These are phyloP conservation scores for Zoanthus sansibaricus DNA, from an alignment of 92 coral and sea anemone species.

Conservation along the genomic window DNA sequence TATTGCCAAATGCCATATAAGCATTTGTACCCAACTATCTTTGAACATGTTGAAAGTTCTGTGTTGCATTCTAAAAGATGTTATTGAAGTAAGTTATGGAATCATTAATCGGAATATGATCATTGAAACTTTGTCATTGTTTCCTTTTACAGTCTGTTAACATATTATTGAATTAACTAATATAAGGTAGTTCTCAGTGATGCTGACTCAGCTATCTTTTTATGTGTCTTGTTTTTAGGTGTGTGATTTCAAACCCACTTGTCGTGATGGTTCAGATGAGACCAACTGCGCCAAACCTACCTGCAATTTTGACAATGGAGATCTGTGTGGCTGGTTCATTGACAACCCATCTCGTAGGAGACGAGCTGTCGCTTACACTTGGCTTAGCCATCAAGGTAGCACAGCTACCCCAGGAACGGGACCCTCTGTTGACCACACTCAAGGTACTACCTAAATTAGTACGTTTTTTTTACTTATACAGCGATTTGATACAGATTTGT, in stretches of 20 bases:
- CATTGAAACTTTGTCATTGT: too few species aligned
- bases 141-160: too few species aligned
- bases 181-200: neutral
- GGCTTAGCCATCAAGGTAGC: constrained; percentile 88
- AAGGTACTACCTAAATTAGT: constrained; percentile 61
- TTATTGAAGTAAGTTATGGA: too few species aligned
- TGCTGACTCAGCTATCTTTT: neutral
- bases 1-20: too few species aligned
- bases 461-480: too few species aligned
- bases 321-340: constrained; percentile 92
- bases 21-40: too few species aligned
- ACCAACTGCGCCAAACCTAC: constrained; percentile 73
- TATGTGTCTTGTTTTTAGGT: constrained; percentile 55
- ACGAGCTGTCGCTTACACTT: constrained; percentile 83
- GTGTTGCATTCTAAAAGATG: too few species aligned
- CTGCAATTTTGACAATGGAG: constrained; percentile 83
- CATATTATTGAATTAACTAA: neutral
- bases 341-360: constrained; percentile 73
- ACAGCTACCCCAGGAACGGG: constrained; percentile 81
- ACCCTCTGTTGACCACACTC: constrained; percentile 89
- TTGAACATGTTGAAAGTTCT: too few species aligned
- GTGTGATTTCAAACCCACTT: constrained; percentile 84
- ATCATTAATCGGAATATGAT: too few species aligned
- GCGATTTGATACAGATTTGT: too few species aligned
- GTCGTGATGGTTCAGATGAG: constrained; percentile 92